Evolutionary conservation across 2,113 vertebrate species (phyloP).

Genomic region (Paraplagusia blochii): DNA sequence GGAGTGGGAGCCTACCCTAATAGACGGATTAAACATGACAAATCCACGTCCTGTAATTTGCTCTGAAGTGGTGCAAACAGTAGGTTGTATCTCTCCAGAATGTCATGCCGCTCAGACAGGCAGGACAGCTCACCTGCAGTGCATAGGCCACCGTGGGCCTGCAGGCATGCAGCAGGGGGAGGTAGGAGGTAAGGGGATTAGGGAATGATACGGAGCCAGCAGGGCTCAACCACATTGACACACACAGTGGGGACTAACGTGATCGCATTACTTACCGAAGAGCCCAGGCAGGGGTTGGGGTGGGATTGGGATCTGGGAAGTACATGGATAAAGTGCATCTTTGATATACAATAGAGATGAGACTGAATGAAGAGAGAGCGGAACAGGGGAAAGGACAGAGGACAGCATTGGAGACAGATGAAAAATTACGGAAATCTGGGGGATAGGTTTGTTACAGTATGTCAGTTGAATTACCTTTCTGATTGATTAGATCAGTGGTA

Average conservation of each 20-base stretch:
- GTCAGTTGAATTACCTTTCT: no score
- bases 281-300: slow-evolving; percentile 19
- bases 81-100: slow-evolving; percentile 42
- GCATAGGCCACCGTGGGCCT: slow-evolving; percentile 56
- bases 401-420: slow-evolving; percentile 20
- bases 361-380: not conserved
- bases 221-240: slow-evolving; percentile 44
- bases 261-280: slow-evolving; percentile 57
- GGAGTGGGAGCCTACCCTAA: no score
- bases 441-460: no score
- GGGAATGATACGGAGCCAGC: slow-evolving; percentile 34
- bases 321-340: slow-evolving; percentile 5
- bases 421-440: slow-evolving; percentile 19
- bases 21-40: no score
- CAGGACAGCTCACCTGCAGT: slow-evolving; percentile 67
- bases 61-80: slow-evolving; percentile 20
- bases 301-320: slow-evolving; percentile 9
- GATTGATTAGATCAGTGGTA: no score
- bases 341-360: slow-evolving; percentile 25
- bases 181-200: not conserved
- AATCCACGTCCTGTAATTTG: no score
- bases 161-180: slow-evolving; percentile 31
- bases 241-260: slow-evolving; percentile 40
- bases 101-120: slow-evolving; percentile 52
- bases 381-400: not conserved